Base-by-base conservation (phyloP, 2,113 vertebrate genomes). In the Zapornia atra region DNA sequence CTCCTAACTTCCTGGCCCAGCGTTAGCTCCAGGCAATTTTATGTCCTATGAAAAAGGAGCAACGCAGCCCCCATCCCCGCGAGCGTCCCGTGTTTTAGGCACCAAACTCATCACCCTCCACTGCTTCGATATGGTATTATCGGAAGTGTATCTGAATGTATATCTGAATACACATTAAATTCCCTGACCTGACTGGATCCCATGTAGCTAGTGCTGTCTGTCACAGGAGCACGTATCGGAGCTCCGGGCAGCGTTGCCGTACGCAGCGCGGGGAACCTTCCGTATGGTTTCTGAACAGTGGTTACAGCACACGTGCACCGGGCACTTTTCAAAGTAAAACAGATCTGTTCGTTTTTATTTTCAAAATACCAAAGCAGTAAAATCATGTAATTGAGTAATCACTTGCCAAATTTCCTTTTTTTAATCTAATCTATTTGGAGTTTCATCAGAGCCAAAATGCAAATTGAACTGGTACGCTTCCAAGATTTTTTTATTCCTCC, bases 341-440 rank as follows among this genome's bases (percentile, higher is more conserved):
- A 95, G 87, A 96, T 96, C 93, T 97, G 93, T 95, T 97, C 95
- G 88, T 89, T 96, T 96, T 96, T 97, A 95, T 95, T 97, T 97
- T 97, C 88, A 96, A 97, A 98, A 97, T 96, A 98, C 97, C 97
- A 98, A 97, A 97, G 98, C 97, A 97, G 98, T 98, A 98, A 98
- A 98, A 98, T 97, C 96, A 97, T 96, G 96, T 97, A 98, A 97
- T 96, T 97, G 97, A 98, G 97, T 98, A 98, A 98, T 98, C 98
- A 97, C 94, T 97, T 98, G 98, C 98, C 98, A 98, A 98, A 98
- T 97, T 98, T 98, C 92, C 94, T 97, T 97, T 98, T 98, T 98
- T 97, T 83, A 97, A 98, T 98, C 98, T 98, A 97, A 98, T 98
- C 97, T 98, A 98, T 98, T 98, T 97, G 97, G 97, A 98, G 97